phyloP scores from a whole-genome alignment of 92 coral and sea anemone species.

The Galaxea fascicularis region DNA sequence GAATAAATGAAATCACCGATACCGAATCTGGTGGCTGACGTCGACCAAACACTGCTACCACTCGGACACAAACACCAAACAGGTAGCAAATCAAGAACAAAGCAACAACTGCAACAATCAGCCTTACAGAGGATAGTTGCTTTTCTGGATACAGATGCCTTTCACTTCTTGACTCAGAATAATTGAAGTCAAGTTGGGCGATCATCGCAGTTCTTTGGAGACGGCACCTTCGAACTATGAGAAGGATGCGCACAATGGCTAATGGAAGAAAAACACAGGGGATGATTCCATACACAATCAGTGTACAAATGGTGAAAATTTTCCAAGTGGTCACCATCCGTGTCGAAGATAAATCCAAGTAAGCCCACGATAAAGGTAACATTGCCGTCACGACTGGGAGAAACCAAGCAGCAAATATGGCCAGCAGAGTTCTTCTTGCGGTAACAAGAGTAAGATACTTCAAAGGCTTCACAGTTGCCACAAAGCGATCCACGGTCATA shows the following conservation, averaged over 20 bases:
- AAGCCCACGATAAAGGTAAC: conserved; percentile 14
- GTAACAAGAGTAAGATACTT: conserved; percentile 34
- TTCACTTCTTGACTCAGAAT: conserved; percentile 2
- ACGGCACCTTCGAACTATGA: conserved; percentile 48
- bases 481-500: conserved; percentile 53
- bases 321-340: background rate
- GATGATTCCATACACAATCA: conserved; percentile 13
- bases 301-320: conserved; percentile 20
- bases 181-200: conserved; percentile 49
- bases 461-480: conserved; percentile 52
- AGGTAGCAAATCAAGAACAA: conserved; percentile 36
- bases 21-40: conserved; percentile 31
- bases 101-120: conserved; percentile 36
- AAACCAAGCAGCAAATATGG: conserved; percentile 41
- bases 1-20: conserved; percentile 17
- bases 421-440: conserved; percentile 1
- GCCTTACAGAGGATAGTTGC: conserved; percentile 33
- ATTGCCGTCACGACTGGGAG: conserved; percentile 33
- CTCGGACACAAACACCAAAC: conserved; percentile 22
- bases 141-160: conserved; percentile 6
- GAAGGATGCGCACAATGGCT: conserved; percentile 44
- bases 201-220: conserved; percentile 29
- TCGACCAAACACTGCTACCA: conserved; percentile 9
- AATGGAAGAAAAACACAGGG: conserved; percentile 42
- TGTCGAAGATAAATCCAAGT: background rate